Evolutionary conservation across 2,113 vertebrate species (phyloP).

Genomic region (Elachura formosa): DNA sequence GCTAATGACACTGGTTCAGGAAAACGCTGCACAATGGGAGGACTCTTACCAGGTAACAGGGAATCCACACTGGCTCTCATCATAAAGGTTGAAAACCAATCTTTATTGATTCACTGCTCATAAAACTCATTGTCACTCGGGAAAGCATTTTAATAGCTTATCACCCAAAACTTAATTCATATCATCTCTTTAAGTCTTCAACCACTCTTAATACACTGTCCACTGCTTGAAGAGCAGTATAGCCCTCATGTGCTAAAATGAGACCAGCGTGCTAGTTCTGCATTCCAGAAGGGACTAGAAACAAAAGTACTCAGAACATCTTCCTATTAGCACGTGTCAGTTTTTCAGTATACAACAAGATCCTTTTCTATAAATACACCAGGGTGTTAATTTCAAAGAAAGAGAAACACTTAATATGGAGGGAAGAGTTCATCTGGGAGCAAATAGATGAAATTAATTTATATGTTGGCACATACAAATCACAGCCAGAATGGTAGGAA

Average conservation of each 20-base stretch:
- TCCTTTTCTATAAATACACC: not conserved
- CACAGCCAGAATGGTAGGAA: not conserved
- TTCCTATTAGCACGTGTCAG: not conserved
- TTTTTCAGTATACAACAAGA: not conserved
- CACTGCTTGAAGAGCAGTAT: not conserved
- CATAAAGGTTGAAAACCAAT: not conserved
- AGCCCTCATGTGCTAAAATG: not conserved
- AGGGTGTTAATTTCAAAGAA: not conserved
- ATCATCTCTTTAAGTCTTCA: not conserved
- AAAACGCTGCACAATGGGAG: not conserved
- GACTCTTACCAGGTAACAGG: not conserved
- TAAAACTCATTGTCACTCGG: not conserved
- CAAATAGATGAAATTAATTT: not conserved
- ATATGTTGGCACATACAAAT: not conserved
- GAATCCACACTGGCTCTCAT: not conserved
- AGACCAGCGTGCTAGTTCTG: not conserved
- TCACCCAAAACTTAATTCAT: not conserved
- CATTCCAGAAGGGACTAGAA: not conserved
- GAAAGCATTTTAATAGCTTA: not conserved
- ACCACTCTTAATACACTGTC: accelerated
- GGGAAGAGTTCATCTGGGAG: not conserved
- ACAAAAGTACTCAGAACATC: not conserved
- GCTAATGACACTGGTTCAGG: not conserved
- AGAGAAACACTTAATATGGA: not conserved
- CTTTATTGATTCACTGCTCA: not conserved